Evolutionary conservation across 2,797 vertebrate genomes (phyloP).

Genomic region (Sebastes variabilis): DNA sequence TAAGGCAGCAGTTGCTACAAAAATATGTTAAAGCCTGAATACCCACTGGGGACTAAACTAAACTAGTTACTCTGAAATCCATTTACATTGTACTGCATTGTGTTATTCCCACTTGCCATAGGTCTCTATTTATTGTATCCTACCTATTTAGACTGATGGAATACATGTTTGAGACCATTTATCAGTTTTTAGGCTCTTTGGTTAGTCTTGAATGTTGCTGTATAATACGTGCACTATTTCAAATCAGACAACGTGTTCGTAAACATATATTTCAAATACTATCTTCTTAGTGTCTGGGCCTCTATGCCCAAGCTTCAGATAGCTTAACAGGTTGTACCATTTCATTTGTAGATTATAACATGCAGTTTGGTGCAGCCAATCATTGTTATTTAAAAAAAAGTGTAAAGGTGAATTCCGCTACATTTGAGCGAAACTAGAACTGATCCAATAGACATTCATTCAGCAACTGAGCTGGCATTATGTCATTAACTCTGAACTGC

Average conservation of each 20-base stretch:
- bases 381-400: not conserved
- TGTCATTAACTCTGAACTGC: not conserved
- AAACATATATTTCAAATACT: not conserved
- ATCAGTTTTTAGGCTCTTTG: too few species aligned
- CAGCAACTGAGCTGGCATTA: not conserved
- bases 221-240: not conserved
- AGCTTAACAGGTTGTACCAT: not conserved
- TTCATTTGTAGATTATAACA: not conserved
- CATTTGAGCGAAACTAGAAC: not conserved
- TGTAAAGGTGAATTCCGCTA: not conserved
- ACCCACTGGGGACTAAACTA: not conserved
- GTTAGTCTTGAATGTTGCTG: not conserved
- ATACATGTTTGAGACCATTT: too few species aligned
- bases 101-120: too few species aligned
- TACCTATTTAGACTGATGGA: too few species aligned
- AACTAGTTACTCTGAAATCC: not conserved
- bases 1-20: not conserved
- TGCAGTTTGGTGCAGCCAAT: not conserved
- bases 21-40: not conserved
- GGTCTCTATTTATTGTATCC: too few species aligned
- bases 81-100: too few species aligned
- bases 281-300: not conserved
- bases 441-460: too few species aligned
- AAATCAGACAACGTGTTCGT: not conserved
- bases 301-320: not conserved